Evolutionary conservation across 2,888 invertebrate species (phyloP).

Genomic region (Orthosia gothica): DNA sequence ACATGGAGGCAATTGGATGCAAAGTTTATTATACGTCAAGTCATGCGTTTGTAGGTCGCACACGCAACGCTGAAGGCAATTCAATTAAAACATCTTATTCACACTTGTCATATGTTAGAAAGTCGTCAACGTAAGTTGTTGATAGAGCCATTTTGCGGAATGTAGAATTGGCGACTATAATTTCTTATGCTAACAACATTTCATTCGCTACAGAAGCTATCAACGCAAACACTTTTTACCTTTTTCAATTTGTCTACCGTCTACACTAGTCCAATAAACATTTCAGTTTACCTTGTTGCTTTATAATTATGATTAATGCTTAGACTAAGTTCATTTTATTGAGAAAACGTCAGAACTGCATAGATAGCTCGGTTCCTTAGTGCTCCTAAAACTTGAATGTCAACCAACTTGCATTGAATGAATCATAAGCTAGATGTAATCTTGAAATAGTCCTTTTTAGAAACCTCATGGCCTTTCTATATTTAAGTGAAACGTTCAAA

Average conservation of each 20-base stretch:
- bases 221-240: conserved; percentile 14
- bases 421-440: not conserved
- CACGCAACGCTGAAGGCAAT: conserved; percentile 74
- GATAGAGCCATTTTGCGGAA: conserved; percentile 71
- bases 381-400: not conserved
- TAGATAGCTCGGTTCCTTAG: not conserved
- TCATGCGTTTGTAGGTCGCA: conserved; percentile 67
- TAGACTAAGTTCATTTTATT: not conserved
- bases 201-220: conserved; percentile 16
- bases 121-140: conserved; percentile 70
- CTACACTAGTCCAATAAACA: not conserved
- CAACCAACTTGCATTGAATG: not conserved
- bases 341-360: not conserved
- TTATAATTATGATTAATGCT: not conserved
- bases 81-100: conserved; percentile 78
- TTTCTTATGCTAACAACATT: conserved; percentile 43
- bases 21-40: conserved; percentile 62
- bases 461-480: conserved; percentile 8
- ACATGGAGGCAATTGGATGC: conserved; percentile 47
- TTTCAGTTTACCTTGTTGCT: not conserved
- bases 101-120: conserved; percentile 77
- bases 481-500: conserved; percentile 25
- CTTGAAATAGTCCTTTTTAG: conserved; percentile 14
- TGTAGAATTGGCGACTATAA: conserved; percentile 65
- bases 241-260: conserved; percentile 16